A percentile compares a stretch with the other conserved stretches of the same genome.
Conservation (phyloP, 1,140 invertebrate species). For the Nephila pilipes region DNA sequence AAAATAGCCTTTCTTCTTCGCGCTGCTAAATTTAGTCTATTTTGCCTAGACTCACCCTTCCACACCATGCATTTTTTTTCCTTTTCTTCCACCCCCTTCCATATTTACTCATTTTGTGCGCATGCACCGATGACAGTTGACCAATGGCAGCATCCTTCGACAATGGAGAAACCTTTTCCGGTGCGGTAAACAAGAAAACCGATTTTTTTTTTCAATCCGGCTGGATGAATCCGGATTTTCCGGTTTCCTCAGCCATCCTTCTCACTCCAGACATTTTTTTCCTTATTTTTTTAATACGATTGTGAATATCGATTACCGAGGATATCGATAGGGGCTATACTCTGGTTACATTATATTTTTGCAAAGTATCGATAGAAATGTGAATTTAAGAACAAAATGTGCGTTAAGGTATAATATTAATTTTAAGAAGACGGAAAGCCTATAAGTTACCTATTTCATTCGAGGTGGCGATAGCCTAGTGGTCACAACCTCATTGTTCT, state of each 20-base stretch:
- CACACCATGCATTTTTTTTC: background rate
- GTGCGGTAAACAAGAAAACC: conserved; percentile 74
- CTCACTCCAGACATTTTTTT: conserved; percentile 16
- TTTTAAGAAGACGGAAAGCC: too few species aligned
- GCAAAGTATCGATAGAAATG: too few species aligned
- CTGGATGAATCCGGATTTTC: conserved; percentile 55
- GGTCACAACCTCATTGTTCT: too few species aligned
- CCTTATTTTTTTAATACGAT: conserved; percentile 40
- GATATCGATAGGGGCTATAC: conserved; percentile 39
- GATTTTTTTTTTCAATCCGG: conserved; percentile 58
- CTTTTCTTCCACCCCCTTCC: conserved; percentile 2
- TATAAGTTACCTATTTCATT: too few species aligned
- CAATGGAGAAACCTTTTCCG: conserved; percentile 75
- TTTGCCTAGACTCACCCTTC: conserved; percentile 43
- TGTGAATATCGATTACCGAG: conserved; percentile 66
- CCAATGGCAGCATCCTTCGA: conserved; percentile 71
- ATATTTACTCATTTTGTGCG: conserved; percentile 71
- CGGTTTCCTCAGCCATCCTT: conserved; percentile 65
- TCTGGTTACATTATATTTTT: background rate
- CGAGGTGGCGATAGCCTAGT: too few species aligned
- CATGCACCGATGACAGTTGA: conserved; percentile 75
- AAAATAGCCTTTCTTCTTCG: conserved; percentile 66
- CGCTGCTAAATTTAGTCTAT: conserved; percentile 69
- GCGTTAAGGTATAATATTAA: too few species aligned
- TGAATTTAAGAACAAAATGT: too few species aligned